Conservation (phyloP, 2,888 invertebrate species). For the Drosophila cognata region DNA sequence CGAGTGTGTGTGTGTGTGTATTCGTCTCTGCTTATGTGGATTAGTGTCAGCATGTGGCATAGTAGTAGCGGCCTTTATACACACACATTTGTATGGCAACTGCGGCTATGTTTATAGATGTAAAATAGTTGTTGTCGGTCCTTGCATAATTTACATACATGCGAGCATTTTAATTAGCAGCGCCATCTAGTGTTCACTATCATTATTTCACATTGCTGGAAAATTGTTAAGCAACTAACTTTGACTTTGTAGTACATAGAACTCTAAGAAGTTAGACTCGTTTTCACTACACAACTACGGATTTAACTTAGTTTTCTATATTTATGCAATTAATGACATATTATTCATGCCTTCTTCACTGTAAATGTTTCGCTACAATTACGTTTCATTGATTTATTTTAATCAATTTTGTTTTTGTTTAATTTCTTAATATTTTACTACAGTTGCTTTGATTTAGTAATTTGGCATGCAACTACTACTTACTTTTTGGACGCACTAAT, state of each 20-base stretch:
- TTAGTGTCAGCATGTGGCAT: constrained; percentile 46
- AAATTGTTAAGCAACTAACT: background rate
- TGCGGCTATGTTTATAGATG: constrained; percentile 39
- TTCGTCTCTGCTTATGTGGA: constrained; percentile 40
- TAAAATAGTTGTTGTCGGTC: constrained; percentile 30
- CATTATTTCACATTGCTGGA: background rate
- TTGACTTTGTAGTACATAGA: background rate
- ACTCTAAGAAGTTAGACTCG: too few relatives aligned
- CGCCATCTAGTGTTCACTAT: constrained; percentile 29
- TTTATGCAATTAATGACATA: background rate
- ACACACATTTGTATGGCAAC: constrained; percentile 30
- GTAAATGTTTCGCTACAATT: background rate
- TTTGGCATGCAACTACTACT: constrained; percentile 66
- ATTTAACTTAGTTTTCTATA: background rate
- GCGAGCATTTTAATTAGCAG: constrained; percentile 7
- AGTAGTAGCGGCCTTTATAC: constrained; percentile 25
- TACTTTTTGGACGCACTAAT: constrained; percentile 83
- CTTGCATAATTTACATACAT: constrained; percentile 26
- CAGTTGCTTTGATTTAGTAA: background rate
- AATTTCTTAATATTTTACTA: background rate
- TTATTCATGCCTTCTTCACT: background rate
- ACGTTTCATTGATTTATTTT: rapidly evolving
- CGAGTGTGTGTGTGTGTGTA: constrained; percentile 11
- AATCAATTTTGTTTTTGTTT: background rate
- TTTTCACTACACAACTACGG: background rate